Evolutionary conservation across 2,113 vertebrate species (phyloP).

Genomic region (Myotis yumanensis): DNA sequence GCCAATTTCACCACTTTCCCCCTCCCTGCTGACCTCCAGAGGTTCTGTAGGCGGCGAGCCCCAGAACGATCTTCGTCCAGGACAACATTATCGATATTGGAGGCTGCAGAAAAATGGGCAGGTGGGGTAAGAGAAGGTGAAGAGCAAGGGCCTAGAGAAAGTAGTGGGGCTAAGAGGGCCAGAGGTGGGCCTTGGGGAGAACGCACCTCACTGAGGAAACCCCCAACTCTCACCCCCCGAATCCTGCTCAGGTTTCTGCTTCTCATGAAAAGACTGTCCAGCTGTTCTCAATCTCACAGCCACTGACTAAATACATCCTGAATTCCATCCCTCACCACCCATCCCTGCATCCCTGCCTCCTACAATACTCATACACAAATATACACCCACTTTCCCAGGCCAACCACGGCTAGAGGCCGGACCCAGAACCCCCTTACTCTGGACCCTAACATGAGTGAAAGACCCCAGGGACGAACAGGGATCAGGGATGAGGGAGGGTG

Average conservation of each 20-base stretch:
- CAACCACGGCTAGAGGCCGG: not conserved
- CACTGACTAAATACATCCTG: not conserved
- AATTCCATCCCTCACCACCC: not conserved
- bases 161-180: not conserved
- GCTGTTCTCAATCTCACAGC: not conserved
- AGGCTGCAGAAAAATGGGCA: constrained; percentile 76
- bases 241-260: constrained; percentile 10
- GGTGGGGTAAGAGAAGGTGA: not conserved
- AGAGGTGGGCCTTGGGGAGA: not conserved
- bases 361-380: not conserved
- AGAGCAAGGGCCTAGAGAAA: not conserved
- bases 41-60: constrained; percentile 92
- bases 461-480: not conserved
- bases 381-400: not conserved
- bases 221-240: not conserved
- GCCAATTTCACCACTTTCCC: not conserved
- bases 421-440: not conserved
- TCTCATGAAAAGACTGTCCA: not conserved
- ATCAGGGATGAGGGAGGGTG: constrained; percentile 3
- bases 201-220: not conserved
- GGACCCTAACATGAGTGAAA: not conserved
- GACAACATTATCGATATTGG: constrained; percentile 91
- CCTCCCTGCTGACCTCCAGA: constrained; percentile 89
- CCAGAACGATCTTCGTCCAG: constrained; percentile 94
- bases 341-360: not conserved